Evolutionary conservation across 2,888 invertebrate species (phyloP).

Genomic region (Callyntrura sp.): DNA sequence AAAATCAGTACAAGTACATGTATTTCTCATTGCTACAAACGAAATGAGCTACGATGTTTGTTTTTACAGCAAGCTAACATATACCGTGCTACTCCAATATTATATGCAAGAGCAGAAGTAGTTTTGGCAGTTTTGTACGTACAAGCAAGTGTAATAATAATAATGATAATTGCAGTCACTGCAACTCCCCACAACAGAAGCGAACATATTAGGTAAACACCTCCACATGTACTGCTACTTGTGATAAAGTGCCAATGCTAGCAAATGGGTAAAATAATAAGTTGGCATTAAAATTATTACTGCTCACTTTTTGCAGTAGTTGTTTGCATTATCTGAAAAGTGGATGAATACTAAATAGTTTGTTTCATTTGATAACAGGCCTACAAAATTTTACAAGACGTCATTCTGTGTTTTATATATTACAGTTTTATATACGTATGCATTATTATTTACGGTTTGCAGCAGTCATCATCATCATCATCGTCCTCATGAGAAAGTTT

Average conservation of each 20-base stretch:
- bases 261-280: constrained; percentile 68
- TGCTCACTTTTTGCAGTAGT: constrained; percentile 52
- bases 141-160: constrained; percentile 25
- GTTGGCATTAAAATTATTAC: constrained; percentile 72
- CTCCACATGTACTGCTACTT: background rate
- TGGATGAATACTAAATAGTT: constrained; percentile 40
- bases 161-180: constrained; percentile 21
- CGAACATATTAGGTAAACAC: background rate
- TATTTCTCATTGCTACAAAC: background rate
- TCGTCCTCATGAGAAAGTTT: background rate
- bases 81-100: background rate
- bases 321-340: constrained; percentile 52
- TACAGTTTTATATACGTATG: background rate
- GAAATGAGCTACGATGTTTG: constrained; percentile 11
- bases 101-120: constrained; percentile 25
- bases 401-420: background rate
- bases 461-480: constrained; percentile 2
- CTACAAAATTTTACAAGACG: background rate
- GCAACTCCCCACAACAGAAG: constrained; percentile 16
- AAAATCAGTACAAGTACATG: background rate
- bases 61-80: constrained; percentile 36
- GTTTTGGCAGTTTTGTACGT: constrained; percentile 42
- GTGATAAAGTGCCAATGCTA: background rate
- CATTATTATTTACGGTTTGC: background rate
- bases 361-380: background rate